Base-by-base conservation (phyloP, 1,140 invertebrate species). In the Hydropsyche tenuis region DNA sequence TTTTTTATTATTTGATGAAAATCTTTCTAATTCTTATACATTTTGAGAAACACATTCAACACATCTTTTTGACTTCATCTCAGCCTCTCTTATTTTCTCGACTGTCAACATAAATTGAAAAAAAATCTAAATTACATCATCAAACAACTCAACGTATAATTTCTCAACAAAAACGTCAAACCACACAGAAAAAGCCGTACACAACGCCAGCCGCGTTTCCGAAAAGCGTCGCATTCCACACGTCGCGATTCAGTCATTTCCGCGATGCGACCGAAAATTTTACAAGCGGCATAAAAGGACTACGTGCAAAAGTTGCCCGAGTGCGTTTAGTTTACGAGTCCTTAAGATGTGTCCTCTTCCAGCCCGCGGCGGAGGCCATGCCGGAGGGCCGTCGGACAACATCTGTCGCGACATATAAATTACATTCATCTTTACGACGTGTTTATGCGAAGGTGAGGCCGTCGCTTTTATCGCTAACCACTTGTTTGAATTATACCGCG, bases 341-440 rank as follows among this genome's bases (percentile, higher is more conserved):
- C 30, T 60, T 60, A 25, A 23, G 56, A 60, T 60, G 56, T 23
- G 56, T 60, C 22, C 56, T 37, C n/a, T n/a, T n/a, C n/a, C n/a
- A n/a, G n/a, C 51, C n/a, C 51, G 22, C 22, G 22, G 51, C 5
- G 45, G n/a, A 20, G 22, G 51, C 20, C 18, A 7, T n/a, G 20
- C 37, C 37, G 5, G 37, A 43, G 37, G 12, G 45, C 12, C 4
- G 11, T 48, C 11, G 12, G 16, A 25, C 56, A 11, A 60, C 65
- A 68, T 37, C 16, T 68, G 65, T 43, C 45, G 42, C 65, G 42
- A 43, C 43, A 48, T 43, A 68, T 68, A 68, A 68, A 68, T 68
- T 48, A 68, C 37, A 45, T 48, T 46, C 45, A 48, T 68, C 65
- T 46, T 68, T 68, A 68, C 42, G 65, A 68, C 65, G 45, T 46